phyloP scores from a whole-genome alignment of 2,797 vertebrate genomes.

The Scleropages formosus region DNA sequence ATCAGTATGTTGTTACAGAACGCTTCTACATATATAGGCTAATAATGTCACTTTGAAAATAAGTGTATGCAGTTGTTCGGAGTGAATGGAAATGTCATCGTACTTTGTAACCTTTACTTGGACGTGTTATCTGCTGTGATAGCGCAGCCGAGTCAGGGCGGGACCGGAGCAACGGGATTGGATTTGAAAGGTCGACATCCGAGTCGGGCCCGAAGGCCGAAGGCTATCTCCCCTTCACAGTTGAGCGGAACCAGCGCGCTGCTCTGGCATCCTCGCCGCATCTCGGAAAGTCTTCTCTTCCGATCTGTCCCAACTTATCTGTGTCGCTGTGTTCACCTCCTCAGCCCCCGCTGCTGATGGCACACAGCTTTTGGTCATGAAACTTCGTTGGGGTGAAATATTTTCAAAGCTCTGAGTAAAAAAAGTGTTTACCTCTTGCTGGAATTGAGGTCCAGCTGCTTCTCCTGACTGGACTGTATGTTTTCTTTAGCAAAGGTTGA shows the following conservation, averaged over 20 bases:
- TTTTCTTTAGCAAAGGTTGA: too few species aligned
- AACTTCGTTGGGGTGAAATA: not conserved
- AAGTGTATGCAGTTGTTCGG: constrained; percentile 55
- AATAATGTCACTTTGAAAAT: constrained; percentile 55
- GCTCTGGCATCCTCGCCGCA: constrained; percentile 8
- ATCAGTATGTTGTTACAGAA: not conserved
- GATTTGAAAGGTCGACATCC: constrained; percentile 75
- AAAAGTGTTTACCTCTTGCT: too few species aligned
- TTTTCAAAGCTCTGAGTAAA: too few species aligned
- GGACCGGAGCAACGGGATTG: constrained; percentile 58
- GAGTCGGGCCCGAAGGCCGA: constrained; percentile 49
- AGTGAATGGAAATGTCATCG: constrained; percentile 73
- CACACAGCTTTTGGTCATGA: not conserved
- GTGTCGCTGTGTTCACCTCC: constrained; percentile 39
- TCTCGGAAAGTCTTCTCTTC: constrained; percentile 50
- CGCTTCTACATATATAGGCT: constrained; percentile 22
- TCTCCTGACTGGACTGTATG: too few species aligned
- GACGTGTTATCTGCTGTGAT: constrained; percentile 72
- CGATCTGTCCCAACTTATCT: constrained; percentile 54
- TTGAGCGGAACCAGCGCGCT: constrained; percentile 59
- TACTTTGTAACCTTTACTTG: constrained; percentile 72
- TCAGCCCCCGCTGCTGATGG: constrained; percentile 41
- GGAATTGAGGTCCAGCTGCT: too few species aligned
- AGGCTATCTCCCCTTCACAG: constrained; percentile 65
- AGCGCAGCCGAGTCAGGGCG: constrained; percentile 49